Base-by-base conservation (phyloP, 2,797 vertebrate genomes). In the Phalanger gymnotis region DNA sequence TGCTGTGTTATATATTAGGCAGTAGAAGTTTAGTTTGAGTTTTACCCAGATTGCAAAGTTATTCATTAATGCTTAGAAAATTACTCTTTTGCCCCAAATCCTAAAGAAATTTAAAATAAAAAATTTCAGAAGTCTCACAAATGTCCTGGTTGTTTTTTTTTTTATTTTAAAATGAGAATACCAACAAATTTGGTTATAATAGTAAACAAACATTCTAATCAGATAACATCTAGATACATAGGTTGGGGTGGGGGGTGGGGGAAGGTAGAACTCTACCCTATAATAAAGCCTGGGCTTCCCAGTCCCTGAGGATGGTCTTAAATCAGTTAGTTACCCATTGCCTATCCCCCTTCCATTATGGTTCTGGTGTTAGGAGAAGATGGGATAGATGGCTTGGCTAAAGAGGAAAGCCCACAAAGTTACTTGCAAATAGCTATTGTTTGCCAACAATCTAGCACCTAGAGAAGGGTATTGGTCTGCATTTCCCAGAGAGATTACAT, bases 401-500 rank as follows among this genome's bases (percentile, higher is more conserved):
- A 87, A 87, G 73, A 27, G 10, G 40, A 87, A 87, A 87, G 40
- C 40, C 40, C 30, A 55, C 47, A 55, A 92, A 96, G 9, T 89
- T 57, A 87, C 22, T 57, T 95, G 90, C 51, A 57, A 93, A 91
- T 22, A n/a, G 53, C 5, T 55, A 13, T 47, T 54, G 91, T 40
- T n/a, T 52, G 6, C 4, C 0, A 5, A 58, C 56, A 90, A 52
- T 51, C 12, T 25, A 73, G 53, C 57, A 22, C 91, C 53, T 53
- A 14, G 28, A 73, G 54, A 92, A 92, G 40, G 7, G 4, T 31
- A 31, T 89, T 47, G 55, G 34, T 94, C 22, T 66, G 0, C 28
- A 90, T 94, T 95, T 95, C 58, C 54, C 47, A 25, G 19, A 34
- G 56, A 94, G 91, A 58, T 94, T 30, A 53, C 22, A 90, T 58